Conservation (phyloP, 2,113 vertebrate species). For the Dolichallabes microphthalmus region DNA sequence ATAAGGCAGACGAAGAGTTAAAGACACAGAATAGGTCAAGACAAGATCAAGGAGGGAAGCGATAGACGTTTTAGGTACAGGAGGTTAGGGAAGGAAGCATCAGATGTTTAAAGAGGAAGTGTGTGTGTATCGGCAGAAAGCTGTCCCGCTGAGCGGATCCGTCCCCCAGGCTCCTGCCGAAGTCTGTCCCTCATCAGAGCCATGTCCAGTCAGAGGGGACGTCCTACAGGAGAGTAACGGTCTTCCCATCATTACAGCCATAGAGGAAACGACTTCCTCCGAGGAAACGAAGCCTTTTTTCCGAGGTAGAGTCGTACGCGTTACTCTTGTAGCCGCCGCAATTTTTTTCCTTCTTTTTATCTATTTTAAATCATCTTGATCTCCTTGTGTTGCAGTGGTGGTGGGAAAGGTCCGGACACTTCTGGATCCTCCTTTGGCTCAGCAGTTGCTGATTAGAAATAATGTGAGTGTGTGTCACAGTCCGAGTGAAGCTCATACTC, state of each 20-base stretch:
- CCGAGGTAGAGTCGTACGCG: background rate
- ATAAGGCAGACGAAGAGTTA: too few relatives aligned
- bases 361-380: background rate
- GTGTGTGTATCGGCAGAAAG: background rate
- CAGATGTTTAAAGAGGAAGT: too few relatives aligned
- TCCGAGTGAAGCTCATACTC: too few relatives aligned
- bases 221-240: background rate
- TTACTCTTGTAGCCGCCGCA: background rate
- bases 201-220: background rate
- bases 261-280: background rate
- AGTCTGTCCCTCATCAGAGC: background rate
- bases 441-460: background rate
- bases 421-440: background rate
- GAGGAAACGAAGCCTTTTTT: conserved; percentile 3
- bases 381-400: background rate
- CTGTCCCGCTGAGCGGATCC: background rate
- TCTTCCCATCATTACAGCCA: background rate
- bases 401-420: background rate
- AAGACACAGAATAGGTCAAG: too few relatives aligned
- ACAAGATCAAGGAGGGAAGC: too few relatives aligned
- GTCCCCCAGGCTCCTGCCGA: background rate
- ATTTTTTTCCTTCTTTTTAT: background rate
- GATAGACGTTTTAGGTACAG: too few relatives aligned
- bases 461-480: background rate
- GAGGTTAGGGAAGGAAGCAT: too few relatives aligned